phyloP scores from a whole-genome alignment of 2,113 vertebrate genomes.

The Thoracochromis brauschi region DNA sequence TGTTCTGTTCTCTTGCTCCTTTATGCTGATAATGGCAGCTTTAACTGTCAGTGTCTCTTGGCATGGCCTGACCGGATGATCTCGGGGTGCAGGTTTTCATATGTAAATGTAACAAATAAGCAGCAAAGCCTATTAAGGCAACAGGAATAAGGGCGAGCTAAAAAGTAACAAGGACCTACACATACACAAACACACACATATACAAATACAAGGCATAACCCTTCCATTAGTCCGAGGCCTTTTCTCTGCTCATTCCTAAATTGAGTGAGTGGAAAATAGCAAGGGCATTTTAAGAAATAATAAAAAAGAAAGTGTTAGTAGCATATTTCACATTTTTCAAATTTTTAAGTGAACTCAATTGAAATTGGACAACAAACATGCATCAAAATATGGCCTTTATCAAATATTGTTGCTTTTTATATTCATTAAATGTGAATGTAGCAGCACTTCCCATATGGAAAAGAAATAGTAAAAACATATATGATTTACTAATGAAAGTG shows the following conservation, averaged over 20 bases:
- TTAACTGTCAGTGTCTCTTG: conserved; percentile 9
- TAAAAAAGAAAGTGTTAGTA: not conserved
- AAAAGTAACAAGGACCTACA: not conserved
- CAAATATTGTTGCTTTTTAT: not conserved
- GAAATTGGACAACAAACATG: not conserved
- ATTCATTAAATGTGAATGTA: not conserved
- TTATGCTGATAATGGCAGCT: conserved; percentile 16
- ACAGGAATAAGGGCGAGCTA: not conserved
- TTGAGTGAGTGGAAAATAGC: not conserved
- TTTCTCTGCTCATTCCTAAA: not conserved
- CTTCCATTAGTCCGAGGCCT: not conserved
- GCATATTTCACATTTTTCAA: not conserved
- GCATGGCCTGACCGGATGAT: not conserved
- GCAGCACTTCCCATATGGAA: too few relatives aligned
- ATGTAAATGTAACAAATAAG: conserved; percentile 50
- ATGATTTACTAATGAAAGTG: too few relatives aligned
- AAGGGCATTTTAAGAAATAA: not conserved
- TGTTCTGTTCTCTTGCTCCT: not conserved
- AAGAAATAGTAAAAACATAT: too few relatives aligned
- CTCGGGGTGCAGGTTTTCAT: conserved; percentile 28
- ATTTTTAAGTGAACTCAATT: not conserved
- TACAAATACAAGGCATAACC: not conserved
- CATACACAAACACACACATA: not conserved
- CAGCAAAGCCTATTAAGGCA: conserved; percentile 25
- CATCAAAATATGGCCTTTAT: not conserved